phyloP scores from a whole-genome alignment of 2,888 invertebrate genomes.

The Oscheius onirici region DNA sequence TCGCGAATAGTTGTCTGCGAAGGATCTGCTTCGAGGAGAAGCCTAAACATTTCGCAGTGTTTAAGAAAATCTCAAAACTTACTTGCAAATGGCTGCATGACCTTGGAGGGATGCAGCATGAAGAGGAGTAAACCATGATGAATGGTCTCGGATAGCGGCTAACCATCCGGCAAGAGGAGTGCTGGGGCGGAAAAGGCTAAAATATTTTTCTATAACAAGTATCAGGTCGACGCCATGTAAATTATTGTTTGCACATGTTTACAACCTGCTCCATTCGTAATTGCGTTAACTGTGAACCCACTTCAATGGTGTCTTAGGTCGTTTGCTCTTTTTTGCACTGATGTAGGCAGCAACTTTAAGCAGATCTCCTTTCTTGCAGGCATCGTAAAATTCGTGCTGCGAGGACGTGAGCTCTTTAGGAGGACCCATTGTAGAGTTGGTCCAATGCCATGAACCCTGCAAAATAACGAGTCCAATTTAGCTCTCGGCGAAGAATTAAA shows the following conservation, averaged over 20 bases:
- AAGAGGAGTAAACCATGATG: constrained; percentile 76
- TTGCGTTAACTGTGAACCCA: constrained; percentile 26
- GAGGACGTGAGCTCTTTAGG: constrained; percentile 24
- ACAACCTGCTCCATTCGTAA: neutral
- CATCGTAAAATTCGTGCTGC: constrained; percentile 60
- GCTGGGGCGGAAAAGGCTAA: constrained; percentile 50
- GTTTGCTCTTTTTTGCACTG: constrained; percentile 53
- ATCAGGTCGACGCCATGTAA: neutral
- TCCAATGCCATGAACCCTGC: constrained; percentile 20
- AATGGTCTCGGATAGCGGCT: constrained; percentile 48
- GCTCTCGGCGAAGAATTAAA: neutral
- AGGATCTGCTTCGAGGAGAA: constrained; percentile 58
- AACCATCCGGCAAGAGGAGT: constrained; percentile 56
- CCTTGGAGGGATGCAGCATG: constrained; percentile 83
- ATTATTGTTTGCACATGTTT: neutral
- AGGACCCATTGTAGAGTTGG: neutral
- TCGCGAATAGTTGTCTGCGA: constrained; percentile 38
- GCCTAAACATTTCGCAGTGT: constrained; percentile 50
- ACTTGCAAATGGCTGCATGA: constrained; percentile 72
- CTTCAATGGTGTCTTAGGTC: constrained; percentile 59
- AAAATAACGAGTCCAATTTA: neutral
- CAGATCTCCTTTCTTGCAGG: constrained; percentile 60
- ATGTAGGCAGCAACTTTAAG: constrained; percentile 58
- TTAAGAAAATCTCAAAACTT: neutral
- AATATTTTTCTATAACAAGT: too few species aligned